Percentiles rank a stretch among this genome's conserved stretches.
phyloP scores from a whole-genome alignment of 2,113 vertebrate species.

The Coptodon rendalli region DNA sequence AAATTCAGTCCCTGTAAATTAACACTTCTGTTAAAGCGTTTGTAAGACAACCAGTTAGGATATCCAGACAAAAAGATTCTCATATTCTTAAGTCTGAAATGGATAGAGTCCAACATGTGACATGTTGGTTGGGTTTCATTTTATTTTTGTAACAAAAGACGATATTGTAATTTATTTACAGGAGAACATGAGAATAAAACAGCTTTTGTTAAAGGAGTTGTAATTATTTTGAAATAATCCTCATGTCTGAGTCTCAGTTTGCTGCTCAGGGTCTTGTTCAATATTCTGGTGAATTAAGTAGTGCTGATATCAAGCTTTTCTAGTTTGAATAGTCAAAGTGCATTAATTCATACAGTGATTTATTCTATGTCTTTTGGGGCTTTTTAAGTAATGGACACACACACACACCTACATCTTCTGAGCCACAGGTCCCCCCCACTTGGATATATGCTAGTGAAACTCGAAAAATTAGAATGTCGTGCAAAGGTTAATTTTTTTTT shows the following conservation, averaged over 20 bases:
- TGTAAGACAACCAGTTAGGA: background rate
- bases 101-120: background rate
- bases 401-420: background rate
- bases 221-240: background rate
- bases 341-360: background rate
- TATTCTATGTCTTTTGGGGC: background rate
- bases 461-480: background rate
- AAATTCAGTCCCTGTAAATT: background rate
- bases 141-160: conserved; percentile 42
- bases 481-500: background rate
- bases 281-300: background rate
- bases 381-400: background rate
- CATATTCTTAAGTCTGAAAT: conserved; percentile 5
- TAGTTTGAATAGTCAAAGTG: background rate
- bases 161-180: conserved; percentile 66
- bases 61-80: background rate
- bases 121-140: conserved; percentile 35
- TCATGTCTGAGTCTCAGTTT: background rate
- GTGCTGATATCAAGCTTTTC: background rate
- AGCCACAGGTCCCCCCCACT: accelerated
- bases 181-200: conserved; percentile 62
- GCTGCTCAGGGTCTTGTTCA: accelerated
- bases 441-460: background rate
- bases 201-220: conserved; percentile 48
- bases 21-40: conserved; percentile 5